Conservation (phyloP, 2,888 invertebrate genomes). For the Cetonia aurata region DNA sequence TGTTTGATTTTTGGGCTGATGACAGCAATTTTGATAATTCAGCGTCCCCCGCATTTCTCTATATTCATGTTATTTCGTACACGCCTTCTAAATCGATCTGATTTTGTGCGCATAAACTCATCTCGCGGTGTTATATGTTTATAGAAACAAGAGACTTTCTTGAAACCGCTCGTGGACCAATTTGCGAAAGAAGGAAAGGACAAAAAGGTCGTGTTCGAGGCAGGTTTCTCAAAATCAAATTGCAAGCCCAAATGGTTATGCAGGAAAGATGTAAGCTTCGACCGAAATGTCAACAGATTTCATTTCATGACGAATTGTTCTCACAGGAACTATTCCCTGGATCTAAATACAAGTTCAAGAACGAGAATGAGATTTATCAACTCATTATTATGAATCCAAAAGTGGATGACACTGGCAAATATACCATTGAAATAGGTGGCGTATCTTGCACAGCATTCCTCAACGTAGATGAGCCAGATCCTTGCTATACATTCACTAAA, state of each 20-base stretch:
- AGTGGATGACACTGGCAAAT: conserved; percentile 97
- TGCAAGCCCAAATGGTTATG: conserved; percentile 93
- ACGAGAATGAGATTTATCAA: conserved; percentile 91
- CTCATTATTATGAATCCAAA: conserved; percentile 91
- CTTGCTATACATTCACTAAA: conserved; percentile 92
- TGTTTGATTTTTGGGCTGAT: conserved; percentile 58
- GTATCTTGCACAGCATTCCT: conserved; percentile 90
- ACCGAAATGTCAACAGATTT: too few relatives aligned
- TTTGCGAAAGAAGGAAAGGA: conserved; percentile 96
- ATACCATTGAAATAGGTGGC: conserved; percentile 94
- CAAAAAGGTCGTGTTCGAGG: conserved; percentile 93
- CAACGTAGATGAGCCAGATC: conserved; percentile 97
- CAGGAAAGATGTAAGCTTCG: conserved; percentile 87
- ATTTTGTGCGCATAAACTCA: conserved; percentile 23
- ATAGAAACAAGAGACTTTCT: conserved; percentile 94
- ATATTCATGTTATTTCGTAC: conserved; percentile 41
- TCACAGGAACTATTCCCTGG: conserved; percentile 90
- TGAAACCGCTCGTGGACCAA: conserved; percentile 94
- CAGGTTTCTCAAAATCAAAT: conserved; percentile 97
- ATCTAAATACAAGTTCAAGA: conserved; percentile 95
- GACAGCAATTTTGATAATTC: conserved; percentile 58
- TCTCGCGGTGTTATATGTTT: conserved; percentile 50
- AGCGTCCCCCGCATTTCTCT: conserved; percentile 48
- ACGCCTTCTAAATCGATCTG: conserved; percentile 6
- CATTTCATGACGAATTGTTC: neutral